Percentiles rank a stretch among this genome's conserved stretches.
These are phyloP conservation scores for Cottoperca gobio DNA, from an alignment of 2,797 vertebrate genomes.

Conservation along the genomic window DNA sequence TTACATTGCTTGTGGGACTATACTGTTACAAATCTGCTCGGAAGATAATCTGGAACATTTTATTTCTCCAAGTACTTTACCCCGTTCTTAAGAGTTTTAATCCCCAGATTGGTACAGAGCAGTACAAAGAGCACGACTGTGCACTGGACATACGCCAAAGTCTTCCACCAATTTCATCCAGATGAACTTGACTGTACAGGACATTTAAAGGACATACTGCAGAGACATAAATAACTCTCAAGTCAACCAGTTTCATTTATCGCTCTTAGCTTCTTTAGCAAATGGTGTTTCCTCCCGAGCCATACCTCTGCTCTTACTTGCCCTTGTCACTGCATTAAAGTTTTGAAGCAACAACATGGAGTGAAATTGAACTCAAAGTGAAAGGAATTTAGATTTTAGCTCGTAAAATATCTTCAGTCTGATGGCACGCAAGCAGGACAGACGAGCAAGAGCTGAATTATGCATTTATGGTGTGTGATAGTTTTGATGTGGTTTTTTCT, in stretches of 20 bases:
- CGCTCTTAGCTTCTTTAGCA: constrained; percentile 46
- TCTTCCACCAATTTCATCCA: constrained; percentile 42
- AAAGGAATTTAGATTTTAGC: neutral
- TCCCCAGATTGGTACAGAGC: constrained; percentile 48
- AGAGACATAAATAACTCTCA: constrained; percentile 56
- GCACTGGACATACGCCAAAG: constrained; percentile 48
- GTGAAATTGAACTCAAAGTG: neutral
- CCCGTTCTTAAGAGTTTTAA: constrained; percentile 43
- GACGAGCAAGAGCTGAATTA: constrained; percentile 77
- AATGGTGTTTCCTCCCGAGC: constrained; percentile 38
- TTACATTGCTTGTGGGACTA: neutral
- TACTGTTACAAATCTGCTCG: neutral
- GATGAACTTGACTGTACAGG: constrained; percentile 55
- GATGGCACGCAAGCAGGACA: constrained; percentile 23
- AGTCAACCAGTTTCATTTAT: constrained; percentile 67
- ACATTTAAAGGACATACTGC: constrained; percentile 53
- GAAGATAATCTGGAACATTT: constrained; percentile 7
- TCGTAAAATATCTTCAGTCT: neutral
- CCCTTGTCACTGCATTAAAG: constrained; percentile 28
- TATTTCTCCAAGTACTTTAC: constrained; percentile 39
- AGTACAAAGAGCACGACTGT: constrained; percentile 46
- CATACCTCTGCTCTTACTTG: constrained; percentile 76
- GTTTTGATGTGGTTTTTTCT: constrained; percentile 58
- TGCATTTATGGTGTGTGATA: constrained; percentile 47
- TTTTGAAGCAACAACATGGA: neutral